phyloP scores from a whole-genome alignment of 2,888 invertebrate species.

The Ptychoptera contaminata region DNA sequence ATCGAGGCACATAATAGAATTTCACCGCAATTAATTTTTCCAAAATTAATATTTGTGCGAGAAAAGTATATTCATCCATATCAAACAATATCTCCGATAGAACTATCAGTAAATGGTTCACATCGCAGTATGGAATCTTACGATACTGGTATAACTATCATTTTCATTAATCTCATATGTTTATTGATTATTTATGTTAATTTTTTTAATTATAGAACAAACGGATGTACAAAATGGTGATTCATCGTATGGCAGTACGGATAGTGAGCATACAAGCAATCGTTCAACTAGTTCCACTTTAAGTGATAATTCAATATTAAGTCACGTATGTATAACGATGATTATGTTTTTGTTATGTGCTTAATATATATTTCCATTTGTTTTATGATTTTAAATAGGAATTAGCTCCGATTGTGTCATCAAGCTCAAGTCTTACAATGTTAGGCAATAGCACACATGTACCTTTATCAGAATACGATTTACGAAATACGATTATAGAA shows the following conservation, averaged over 20 bases:
- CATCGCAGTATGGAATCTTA: conserved; percentile 5
- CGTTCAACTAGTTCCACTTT: conserved; percentile 3
- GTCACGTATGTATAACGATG: too few relatives aligned
- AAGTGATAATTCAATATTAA: conserved; percentile 4
- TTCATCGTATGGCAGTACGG: neutral
- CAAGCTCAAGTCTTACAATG: too few relatives aligned
- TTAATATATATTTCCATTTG: neutral
- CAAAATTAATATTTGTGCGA: conserved; percentile 19
- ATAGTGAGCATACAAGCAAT: conserved; percentile 1
- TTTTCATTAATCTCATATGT: neutral
- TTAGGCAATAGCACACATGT: neutral
- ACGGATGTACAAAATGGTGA: conserved; percentile 4
- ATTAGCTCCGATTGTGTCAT: neutral
- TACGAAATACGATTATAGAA: neutral
- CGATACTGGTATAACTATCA: conserved; percentile 2
- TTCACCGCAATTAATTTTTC: conserved; percentile 67
- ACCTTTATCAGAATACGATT: neutral
- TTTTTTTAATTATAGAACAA: conserved; percentile 2
- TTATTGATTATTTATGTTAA: too few relatives aligned
- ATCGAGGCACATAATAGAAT: conserved; percentile 50
- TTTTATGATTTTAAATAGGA: neutral
- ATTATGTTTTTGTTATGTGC: too few relatives aligned
- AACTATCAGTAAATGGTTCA: conserved; percentile 1
- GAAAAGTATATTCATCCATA: conserved; percentile 12
- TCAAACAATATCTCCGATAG: neutral